Conservation (phyloP, 2,797 vertebrate species). For the Urophycis tenuis region DNA sequence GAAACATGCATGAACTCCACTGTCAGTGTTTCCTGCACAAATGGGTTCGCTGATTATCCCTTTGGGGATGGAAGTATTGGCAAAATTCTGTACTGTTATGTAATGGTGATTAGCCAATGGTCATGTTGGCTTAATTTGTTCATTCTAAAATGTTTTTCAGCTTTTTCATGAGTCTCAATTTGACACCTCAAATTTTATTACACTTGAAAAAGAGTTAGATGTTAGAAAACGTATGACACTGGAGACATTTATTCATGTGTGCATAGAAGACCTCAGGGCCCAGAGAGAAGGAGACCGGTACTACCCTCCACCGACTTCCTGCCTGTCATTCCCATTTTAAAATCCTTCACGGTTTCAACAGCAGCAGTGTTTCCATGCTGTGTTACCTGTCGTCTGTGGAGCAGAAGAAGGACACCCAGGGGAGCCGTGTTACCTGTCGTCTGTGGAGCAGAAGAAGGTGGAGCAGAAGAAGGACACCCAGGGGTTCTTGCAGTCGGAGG, state of each 20-base stretch:
- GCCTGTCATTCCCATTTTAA: too few species aligned
- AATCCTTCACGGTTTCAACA: too few species aligned
- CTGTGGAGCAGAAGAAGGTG: conserved; percentile 82
- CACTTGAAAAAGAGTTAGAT: not conserved
- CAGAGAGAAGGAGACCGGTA: not conserved
- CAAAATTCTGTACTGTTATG: not conserved
- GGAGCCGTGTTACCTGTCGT: conserved; percentile 79
- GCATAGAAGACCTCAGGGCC: not conserved
- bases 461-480: conserved; percentile 94
- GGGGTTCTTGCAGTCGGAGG: conserved; percentile 79
- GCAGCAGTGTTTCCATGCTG: too few species aligned
- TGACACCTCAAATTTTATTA: not conserved
- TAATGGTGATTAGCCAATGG: not conserved
- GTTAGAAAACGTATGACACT: not conserved
- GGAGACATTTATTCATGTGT: not conserved
- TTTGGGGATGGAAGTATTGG: too few species aligned
- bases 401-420: conserved; percentile 85
- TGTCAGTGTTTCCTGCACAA: too few species aligned
- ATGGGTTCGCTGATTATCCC: too few species aligned
- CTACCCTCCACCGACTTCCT: too few species aligned
- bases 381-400: too few species aligned
- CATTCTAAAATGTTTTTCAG: not conserved
- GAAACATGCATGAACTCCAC: too few species aligned
- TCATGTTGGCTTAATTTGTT: not conserved
- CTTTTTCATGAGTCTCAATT: not conserved